Percentiles rank a stretch among this genome's conserved stretches.
Conservation (phyloP, 2,113 vertebrate genomes). For the Cinclus cinclus region DNA sequence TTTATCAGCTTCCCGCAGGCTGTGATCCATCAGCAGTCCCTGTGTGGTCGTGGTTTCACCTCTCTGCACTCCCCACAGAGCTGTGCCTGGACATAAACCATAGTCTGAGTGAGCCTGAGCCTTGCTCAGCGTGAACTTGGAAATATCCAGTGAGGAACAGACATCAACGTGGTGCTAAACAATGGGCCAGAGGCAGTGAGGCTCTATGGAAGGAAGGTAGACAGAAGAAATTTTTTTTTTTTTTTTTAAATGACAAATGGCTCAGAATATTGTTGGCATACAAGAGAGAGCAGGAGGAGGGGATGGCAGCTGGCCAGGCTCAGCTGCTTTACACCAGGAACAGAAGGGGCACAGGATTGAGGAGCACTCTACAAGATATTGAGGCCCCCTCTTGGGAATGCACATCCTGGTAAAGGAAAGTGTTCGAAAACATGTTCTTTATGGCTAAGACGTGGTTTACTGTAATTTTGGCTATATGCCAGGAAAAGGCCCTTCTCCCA, state of each 20-base stretch:
- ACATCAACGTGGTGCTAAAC: accelerated
- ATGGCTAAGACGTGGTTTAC: background rate
- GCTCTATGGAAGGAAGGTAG: background rate
- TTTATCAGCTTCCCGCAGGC: background rate
- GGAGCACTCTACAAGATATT: background rate
- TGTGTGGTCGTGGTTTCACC: background rate
- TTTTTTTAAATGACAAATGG: background rate
- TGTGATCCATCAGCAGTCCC: background rate
- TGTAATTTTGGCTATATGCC: background rate
- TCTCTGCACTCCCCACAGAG: background rate
- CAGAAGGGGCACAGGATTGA: background rate
- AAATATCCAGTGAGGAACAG: background rate
- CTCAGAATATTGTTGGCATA: background rate
- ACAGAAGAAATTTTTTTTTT: background rate
- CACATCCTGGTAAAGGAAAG: background rate
- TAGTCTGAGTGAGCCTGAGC: background rate
- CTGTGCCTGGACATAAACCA: background rate
- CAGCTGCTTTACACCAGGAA: background rate
- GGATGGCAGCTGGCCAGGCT: background rate
- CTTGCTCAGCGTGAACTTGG: accelerated
- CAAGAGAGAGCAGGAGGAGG: accelerated
- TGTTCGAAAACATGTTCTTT: background rate
- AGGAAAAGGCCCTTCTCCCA: background rate
- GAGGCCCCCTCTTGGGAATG: background rate
- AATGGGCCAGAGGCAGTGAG: accelerated